Evolutionary conservation across 2,888 invertebrate species (phyloP).

Genomic region (Sphecodes monilicornis): DNA sequence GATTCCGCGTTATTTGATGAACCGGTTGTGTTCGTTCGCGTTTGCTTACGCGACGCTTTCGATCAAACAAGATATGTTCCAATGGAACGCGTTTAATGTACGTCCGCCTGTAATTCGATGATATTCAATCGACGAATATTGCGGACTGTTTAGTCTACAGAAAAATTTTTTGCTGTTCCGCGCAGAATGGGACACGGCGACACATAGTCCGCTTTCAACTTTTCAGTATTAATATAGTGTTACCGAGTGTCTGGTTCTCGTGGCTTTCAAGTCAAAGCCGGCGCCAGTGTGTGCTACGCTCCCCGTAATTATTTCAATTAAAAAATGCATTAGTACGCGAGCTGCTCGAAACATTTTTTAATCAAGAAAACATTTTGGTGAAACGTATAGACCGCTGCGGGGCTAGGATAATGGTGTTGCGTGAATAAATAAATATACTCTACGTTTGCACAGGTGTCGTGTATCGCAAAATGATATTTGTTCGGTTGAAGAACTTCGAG

Average conservation of each 20-base stretch:
- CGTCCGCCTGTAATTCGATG: background rate
- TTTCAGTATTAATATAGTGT: background rate
- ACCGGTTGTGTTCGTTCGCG: background rate
- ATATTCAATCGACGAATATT: background rate
- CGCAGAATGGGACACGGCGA: background rate
- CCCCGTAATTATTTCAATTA: background rate
- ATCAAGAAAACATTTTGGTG: background rate
- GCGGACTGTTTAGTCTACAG: background rate
- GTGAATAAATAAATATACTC: background rate
- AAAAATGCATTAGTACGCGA: background rate
- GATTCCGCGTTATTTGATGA: conserved; percentile 18
- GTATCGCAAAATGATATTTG: no score
- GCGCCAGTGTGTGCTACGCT: background rate
- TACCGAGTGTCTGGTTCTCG: background rate
- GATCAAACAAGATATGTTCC: background rate
- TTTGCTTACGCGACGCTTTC: background rate
- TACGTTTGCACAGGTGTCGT: background rate
- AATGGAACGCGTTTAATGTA: background rate
- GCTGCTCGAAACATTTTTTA: background rate
- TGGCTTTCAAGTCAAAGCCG: background rate
- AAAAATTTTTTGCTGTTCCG: background rate
- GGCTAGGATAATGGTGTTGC: background rate
- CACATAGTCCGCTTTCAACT: background rate
- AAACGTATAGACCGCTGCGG: background rate
- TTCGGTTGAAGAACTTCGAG: no score